Percentiles rank a stretch among this genome's conserved stretches.
Evolutionary conservation across 2,888 invertebrate genomes (phyloP).

Genomic region (Frankliniella fusca): DNA sequence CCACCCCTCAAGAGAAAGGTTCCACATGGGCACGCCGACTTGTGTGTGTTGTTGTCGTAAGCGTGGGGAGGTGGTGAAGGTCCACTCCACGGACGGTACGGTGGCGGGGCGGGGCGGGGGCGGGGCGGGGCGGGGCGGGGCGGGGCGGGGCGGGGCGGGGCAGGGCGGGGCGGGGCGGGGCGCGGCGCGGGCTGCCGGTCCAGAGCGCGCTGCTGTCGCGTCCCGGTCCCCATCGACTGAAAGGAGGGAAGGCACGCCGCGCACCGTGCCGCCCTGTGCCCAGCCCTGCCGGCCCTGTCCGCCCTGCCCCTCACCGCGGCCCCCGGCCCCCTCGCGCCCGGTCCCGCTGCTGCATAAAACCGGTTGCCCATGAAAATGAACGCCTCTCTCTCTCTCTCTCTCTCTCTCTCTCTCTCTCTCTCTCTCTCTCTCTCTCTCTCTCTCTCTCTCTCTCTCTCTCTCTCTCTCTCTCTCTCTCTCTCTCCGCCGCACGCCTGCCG

Average conservation of each 20-base stretch:
- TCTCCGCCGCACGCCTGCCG: no score
- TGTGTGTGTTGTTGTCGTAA: no score
- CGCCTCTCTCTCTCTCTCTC: background rate
- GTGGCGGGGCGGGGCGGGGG: no score
- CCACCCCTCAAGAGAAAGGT: no score
- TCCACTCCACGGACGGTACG: no score
- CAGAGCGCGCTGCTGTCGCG: background rate
- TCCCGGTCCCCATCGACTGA: no score
- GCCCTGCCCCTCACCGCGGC: background rate
- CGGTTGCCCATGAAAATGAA: conserved; percentile 18
- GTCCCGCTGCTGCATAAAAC: background rate
- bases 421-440: no score
- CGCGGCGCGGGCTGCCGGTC: background rate
- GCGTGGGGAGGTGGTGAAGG: no score
- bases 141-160: background rate
- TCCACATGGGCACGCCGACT: no score
- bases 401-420: no score
- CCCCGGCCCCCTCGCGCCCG: background rate
- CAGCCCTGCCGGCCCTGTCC: background rate
- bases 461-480: no score
- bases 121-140: background rate
- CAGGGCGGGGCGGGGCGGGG: background rate
- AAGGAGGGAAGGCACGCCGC: background rate
- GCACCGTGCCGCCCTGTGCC: background rate
- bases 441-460: no score